Evolutionary conservation across 64 coral and sea anemone genomes (phyloP).

Genomic region (Platygyra sinensis): DNA sequence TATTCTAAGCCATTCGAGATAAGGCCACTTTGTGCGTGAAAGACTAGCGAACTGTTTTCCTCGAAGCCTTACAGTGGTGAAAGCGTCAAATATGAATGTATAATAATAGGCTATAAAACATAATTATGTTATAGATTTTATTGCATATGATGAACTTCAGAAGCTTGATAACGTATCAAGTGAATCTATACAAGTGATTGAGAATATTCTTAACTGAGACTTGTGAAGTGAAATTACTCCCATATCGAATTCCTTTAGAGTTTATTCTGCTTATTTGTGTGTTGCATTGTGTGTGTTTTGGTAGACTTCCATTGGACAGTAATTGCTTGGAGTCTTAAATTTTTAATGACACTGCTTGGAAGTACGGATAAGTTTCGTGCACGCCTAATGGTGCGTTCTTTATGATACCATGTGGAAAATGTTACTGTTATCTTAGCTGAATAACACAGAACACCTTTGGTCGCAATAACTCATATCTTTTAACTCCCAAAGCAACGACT

Average conservation of each 20-base stretch:
- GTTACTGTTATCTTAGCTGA: not conserved
- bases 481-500: not conserved
- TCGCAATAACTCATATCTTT: not conserved
- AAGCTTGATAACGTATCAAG: conserved; percentile 4
- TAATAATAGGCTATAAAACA: conserved; percentile 47
- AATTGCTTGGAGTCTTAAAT: conserved; percentile 15
- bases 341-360: conserved; percentile 15
- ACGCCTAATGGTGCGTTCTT: no score
- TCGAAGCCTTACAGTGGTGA: not conserved
- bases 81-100: not conserved
- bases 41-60: not conserved
- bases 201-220: not conserved
- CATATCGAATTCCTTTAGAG: not conserved
- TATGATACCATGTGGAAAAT: no score
- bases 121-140: conserved; percentile 42
- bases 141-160: conserved; percentile 32
- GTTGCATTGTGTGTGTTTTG: not conserved
- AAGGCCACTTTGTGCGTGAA: no score
- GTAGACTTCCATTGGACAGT: not conserved
- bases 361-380: not conserved
- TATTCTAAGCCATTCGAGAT: not conserved
- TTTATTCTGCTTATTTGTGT: not conserved
- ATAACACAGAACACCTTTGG: not conserved
- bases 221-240: not conserved
- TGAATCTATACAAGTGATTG: not conserved